Evolutionary conservation across 2,888 invertebrate species (phyloP), one percentile per base, ranked within the genome.

Genomic region (Macaria liturata): DNA sequence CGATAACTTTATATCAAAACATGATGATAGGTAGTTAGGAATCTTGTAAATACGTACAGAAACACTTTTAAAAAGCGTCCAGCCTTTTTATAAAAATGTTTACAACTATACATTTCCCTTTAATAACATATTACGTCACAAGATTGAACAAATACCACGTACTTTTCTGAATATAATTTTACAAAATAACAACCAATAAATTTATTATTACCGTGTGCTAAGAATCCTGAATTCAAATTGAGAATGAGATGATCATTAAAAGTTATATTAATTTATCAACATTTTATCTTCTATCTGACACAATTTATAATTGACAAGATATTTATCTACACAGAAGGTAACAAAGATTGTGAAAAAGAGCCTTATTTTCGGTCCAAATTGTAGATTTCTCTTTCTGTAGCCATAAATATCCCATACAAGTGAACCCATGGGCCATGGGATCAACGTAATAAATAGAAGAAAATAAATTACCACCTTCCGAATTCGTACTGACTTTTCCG

Each of bases 51-150:
- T 20, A 20, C 20, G 20, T 20, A 20, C 20, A 20, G 20, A 20
- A 20, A 20, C 20, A 20, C 20, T 20, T 20, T 20, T 20, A 34
- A 46, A 20, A 57, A 48, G 32, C n/a, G 6, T 39, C 82, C 82
- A 83, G 83, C 82, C 81, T 80, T 79, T 69, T 51, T 53, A 69
- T 56, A 69, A 60, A 72, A 67, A 69, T n/a, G n/a, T 42, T 42
- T 3, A 42, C 8, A 42, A 39, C 8, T 1, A 39, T 7, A 39
- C 8, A 8, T 39, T 5, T 7, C 5, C 5, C 1, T 2, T 39
- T 39, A 39, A 1, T 2, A 39, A 39, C 39, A 20, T 20, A 20
- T 20, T 20, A 20, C 1, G 20, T 20, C 2, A 20, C 20, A 20
- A 20, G 20, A 20, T 20, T 20, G 20, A 20, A 20, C 20, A 1